Percentiles rank a stretch among this genome's conserved stretches.
These are phyloP conservation scores for Tenthredo distinguenda DNA, from an alignment of 2,888 invertebrate genomes.

Conservation along the genomic window DNA sequence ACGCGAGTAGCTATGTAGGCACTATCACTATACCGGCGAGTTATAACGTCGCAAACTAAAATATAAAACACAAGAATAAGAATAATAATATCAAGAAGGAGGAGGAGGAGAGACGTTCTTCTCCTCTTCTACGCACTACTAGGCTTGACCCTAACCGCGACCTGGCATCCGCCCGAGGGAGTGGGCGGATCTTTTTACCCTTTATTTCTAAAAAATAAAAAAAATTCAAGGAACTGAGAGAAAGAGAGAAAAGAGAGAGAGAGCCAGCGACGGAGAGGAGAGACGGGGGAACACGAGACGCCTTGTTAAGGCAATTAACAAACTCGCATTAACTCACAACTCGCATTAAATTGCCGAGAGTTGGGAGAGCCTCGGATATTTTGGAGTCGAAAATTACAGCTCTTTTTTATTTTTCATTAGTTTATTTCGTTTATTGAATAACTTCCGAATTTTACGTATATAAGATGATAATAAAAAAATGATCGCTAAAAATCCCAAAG, in stretches of 20 bases:
- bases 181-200: conserved; percentile 11
- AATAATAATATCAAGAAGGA: not conserved
- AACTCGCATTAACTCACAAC: not conserved
- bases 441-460: not conserved
- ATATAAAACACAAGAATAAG: not conserved
- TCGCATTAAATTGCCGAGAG: conserved; percentile 37
- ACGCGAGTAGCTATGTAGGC: not conserved
- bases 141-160: conserved; percentile 32
- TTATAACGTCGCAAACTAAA: not conserved
- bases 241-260: conserved; percentile 48
- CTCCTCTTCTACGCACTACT: not conserved
- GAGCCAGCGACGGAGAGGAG: conserved; percentile 28
- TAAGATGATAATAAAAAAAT: too few relatives aligned
- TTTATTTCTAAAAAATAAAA: not conserved
- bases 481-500: too few relatives aligned
- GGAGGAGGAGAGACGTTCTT: not conserved
- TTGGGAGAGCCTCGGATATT: conserved; percentile 4
- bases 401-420: not conserved
- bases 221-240: not conserved
- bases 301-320: conserved; percentile 40
- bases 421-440: not conserved
- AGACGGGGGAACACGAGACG: not conserved
- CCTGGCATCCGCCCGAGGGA: conserved; percentile 32
- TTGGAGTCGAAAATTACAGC: not conserved
- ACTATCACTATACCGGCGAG: not conserved